Conservation (phyloP, 2,888 invertebrate species). For the Papilio protenor region DNA sequence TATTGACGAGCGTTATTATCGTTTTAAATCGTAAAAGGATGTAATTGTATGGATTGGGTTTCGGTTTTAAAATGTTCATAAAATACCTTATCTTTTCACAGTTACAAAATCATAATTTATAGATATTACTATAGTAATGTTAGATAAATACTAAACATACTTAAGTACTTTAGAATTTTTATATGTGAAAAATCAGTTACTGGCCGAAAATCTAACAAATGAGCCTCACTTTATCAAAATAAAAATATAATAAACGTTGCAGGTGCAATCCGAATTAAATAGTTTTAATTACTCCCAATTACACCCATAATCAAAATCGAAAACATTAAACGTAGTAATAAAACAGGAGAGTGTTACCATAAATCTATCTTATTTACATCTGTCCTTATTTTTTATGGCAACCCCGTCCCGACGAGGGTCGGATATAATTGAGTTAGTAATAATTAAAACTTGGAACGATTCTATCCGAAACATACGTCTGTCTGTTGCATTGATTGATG, state of each 20-base stretch:
- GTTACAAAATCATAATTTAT: not conserved
- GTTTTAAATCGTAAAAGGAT: constrained; percentile 1
- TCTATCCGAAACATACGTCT: constrained; percentile 45
- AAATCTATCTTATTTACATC: constrained; percentile 43
- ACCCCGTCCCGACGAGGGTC: constrained; percentile 43
- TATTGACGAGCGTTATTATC: constrained; percentile 13
- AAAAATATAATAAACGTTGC: not conserved
- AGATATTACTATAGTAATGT: not conserved
- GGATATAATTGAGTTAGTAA: constrained; percentile 52
- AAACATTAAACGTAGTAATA: constrained; percentile 21
- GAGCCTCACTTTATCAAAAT: not conserved
- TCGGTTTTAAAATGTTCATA: not conserved
- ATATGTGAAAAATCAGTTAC: not conserved
- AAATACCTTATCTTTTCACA: not conserved
- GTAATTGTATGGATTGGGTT: constrained; percentile 16
- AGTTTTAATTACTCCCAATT: constrained; percentile 25
- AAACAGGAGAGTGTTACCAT: constrained; percentile 33
- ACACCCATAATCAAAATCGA: constrained; percentile 17
- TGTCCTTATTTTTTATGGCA: constrained; percentile 42
- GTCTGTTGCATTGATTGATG: constrained; percentile 50
- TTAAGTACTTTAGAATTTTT: not conserved
- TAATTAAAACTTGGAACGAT: constrained; percentile 54
- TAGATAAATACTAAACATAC: not conserved
- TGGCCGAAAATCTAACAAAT: not conserved
- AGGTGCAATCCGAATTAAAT: not conserved